A percentile compares a stretch with the other conserved stretches of the same genome.
These are phyloP conservation scores for Macrosteles quadrilineatus DNA, from an alignment of 1,140 invertebrate species.

Conservation along the genomic window DNA sequence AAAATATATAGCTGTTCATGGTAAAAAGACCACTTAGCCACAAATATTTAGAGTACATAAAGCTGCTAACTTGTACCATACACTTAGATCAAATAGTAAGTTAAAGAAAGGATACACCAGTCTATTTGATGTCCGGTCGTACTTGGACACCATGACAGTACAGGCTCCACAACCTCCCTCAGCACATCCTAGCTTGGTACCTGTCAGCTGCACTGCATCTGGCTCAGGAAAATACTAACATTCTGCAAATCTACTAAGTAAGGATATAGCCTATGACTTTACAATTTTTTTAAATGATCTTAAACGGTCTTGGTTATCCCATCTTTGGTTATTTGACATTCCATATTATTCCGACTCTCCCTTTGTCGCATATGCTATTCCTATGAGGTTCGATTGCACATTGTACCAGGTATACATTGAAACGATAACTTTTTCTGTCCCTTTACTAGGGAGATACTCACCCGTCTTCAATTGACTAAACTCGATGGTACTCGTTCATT, in stretches of 20 bases:
- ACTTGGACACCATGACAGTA: conserved; percentile 88
- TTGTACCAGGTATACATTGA: no score
- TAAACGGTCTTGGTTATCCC: neutral
- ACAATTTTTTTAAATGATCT: neutral
- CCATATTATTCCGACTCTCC: neutral
- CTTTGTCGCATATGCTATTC: neutral
- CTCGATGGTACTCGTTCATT: no score
- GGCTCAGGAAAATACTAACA: neutral
- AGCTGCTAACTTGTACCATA: no score
- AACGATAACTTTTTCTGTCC: no score
- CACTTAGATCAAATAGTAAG: no score
- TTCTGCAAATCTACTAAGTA: neutral
- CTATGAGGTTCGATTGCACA: neutral
- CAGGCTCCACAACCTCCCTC: conserved; percentile 95
- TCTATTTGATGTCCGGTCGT: conserved; percentile 59
- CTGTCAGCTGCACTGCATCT: conserved; percentile 70
- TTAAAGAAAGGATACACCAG: conserved; percentile 65
- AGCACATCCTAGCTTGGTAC: conserved; percentile 91
- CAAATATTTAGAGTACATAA: no score
- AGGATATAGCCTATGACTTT: neutral
- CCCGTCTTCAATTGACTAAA: no score
- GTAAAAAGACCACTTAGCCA: no score
- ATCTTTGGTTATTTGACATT: neutral
- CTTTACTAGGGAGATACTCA: no score
- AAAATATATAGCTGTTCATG: no score